Base-by-base conservation (phyloP, 37 sponge, comb jelly and placozoan species). In the Theonella swinhoei region DNA sequence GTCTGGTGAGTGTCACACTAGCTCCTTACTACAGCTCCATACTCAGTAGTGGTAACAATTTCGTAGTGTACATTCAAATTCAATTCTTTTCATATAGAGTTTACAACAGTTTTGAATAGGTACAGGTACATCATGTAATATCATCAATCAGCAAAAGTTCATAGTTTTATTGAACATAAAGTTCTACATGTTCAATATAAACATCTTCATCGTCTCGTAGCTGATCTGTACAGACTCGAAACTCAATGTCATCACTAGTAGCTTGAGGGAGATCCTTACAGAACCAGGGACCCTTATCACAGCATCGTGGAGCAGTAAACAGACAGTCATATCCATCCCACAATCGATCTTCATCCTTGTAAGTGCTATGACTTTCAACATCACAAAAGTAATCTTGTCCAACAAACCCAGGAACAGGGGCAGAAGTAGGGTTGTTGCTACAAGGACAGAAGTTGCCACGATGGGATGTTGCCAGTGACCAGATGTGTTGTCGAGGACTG, bases 141-240 rank as follows among this genome's bases (percentile, higher is more conserved):
- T n/a, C n/a, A n/a, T n/a, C n/a, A n/a, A n/a, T n/a, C n/a, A n/a
- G n/a, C n/a, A n/a, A n/a, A n/a, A n/a, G n/a, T n/a, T n/a, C n/a
- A n/a, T n/a, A n/a, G n/a, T n/a, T n/a, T 34, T 72, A 88, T 64
- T 80, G 43, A 2, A 88, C 82, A 72, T 76, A 82, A 26, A 88
- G 59, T 14, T 47, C 54, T 41, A 81, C 23, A 22, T 39, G 25
- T 3, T 81, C 78, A 67, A 82, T 40, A 22, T 36, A 40, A 29
- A 88, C 64, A 60, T 77, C 88, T 77, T 88, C 88, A 70, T 88
- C 58, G 30, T 36, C 26, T 11, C 22, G 32, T 0, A 9, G 22
- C 31, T 82, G 39, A 77, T 76, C 78, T 62, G 47, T 62, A 70
- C 88, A 88, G 71, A 82, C 76, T 69, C 88, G 68, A 26, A 82